Conservation (phyloP, 1,140 invertebrate genomes). For the Eupeodes corollae region DNA sequence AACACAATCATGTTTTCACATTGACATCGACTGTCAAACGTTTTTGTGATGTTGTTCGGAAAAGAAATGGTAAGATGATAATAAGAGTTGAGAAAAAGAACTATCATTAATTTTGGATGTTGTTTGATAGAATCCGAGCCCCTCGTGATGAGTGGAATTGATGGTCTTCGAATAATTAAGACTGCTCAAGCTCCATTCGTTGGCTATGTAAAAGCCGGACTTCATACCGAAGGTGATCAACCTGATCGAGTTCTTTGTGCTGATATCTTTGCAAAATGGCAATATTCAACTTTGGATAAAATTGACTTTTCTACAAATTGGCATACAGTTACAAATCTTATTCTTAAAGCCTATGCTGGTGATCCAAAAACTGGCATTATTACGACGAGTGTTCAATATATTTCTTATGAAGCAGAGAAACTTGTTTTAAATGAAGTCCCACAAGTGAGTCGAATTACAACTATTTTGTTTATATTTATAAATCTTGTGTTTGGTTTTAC, state of each 20-base stretch:
- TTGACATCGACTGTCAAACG: neutral
- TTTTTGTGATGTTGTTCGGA: conserved; percentile 3
- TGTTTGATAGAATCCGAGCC: neutral
- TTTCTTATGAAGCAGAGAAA: conserved; percentile 1
- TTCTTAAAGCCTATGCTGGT: neutral
- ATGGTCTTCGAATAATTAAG: conserved; percentile 1
- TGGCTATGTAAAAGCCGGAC: conserved; percentile 1
- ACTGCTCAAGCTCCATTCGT: conserved; percentile 2
- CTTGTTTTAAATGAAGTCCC: conserved; percentile 1
- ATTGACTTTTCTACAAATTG: neutral
- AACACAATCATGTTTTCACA: conserved; percentile 2
- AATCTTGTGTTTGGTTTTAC: neutral
- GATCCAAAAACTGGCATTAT: neutral
- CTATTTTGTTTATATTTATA: neutral
- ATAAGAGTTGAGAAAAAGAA: neutral
- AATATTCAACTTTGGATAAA: too few species aligned
- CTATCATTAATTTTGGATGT: too few species aligned
- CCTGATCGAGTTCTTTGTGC: neutral
- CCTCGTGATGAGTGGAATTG: conserved; percentile 1
- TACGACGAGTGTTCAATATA: conserved; percentile 2
- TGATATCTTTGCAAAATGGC: too few species aligned
- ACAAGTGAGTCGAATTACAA: neutral
- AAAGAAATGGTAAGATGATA: neutral
- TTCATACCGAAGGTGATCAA: conserved; percentile 4
- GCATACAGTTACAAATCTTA: neutral